Conservation (phyloP, 1,140 invertebrate species). For the Venustaconcha ellipsiformis region DNA sequence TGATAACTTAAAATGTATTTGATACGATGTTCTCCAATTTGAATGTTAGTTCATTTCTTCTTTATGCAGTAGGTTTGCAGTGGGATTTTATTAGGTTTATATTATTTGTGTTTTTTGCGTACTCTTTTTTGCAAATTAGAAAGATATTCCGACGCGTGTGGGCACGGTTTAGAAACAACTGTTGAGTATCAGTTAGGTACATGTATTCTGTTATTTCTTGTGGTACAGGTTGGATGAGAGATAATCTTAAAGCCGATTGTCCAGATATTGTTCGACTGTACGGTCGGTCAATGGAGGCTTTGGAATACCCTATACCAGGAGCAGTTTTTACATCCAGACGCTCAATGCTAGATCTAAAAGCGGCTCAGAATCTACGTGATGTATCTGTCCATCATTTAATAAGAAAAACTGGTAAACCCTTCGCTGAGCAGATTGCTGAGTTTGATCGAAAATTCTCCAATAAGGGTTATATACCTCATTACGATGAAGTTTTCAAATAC, state of each 20-base stretch:
- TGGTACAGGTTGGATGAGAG: conserved; percentile 4
- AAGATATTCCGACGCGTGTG: too few relatives aligned
- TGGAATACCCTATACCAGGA: conserved; percentile 32
- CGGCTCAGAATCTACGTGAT: conserved; percentile 5
- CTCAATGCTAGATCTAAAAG: conserved; percentile 1
- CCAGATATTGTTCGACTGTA: conserved; percentile 37
- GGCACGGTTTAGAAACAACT: too few relatives aligned
- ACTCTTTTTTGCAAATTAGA: too few relatives aligned
- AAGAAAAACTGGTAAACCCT: conserved; percentile 19
- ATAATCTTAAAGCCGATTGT: conserved; percentile 13
- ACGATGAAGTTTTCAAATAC: conserved; percentile 15
- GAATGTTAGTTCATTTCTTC: too few relatives aligned
- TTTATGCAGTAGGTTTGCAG: too few relatives aligned
- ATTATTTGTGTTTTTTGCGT: too few relatives aligned
- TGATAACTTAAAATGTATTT: too few relatives aligned
- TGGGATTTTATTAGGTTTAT: too few relatives aligned
- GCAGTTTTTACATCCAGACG: neutral
- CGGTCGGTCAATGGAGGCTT: conserved; percentile 9
- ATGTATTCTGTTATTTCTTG: too few relatives aligned
- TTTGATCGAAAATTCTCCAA: conserved; percentile 5
- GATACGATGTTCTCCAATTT: too few relatives aligned
- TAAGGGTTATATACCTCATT: too few relatives aligned
- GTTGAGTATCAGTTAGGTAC: too few relatives aligned
- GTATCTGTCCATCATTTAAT: conserved; percentile 30
- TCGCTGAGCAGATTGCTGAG: conserved; percentile 8